Base-by-base conservation (phyloP, 2,797 vertebrate genomes). In the Acestrorhynchus altus region DNA sequence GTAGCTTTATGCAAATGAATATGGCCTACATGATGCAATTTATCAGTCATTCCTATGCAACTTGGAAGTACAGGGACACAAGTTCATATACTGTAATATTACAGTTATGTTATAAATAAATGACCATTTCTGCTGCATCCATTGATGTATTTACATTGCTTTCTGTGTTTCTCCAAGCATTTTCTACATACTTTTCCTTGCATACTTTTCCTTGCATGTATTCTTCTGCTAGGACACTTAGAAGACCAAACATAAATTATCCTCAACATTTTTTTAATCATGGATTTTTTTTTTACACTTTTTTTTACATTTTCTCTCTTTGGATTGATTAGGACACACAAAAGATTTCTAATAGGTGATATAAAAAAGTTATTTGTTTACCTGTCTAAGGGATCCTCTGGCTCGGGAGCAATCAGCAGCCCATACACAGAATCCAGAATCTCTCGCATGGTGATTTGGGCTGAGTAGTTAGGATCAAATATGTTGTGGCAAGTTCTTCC, bases 401-500 rank as follows among this genome's bases (percentile, higher is more conserved):
- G 86, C 65, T 92, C 90, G 8, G 91, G 90, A 40, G 76, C 28
- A 63, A 92, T 92, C 61, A 92, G 87, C 28, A 92, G 89, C 46
- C 90, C 90, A n/a, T 83, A 91, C 4, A 92, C 76, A 1, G 90
- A 89, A 70, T 91, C 87, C 10, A 91, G 76, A 51, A 92, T 83
- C 42, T 92, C 87, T 72, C 81, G 90, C 87, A 90, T 89, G 75
- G 90, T 88, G 60, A 92, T 2, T 16, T 91, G 85, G 4, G 90
- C 88, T 0, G 88, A 90, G 82, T 91, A 92, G 77, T 78, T 86
- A 7, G 87, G 89, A 74, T 91, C 88, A 83, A 92, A 91, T 69
- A 92, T 87, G 77, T 86, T 89, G 84, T 92, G 91, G 77, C 90
- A 92, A 73, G 92, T 90, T 20, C 90, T 86, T 0, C 90, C 91